A percentile compares a stretch with the other conserved stretches of the same genome.
Conservation (phyloP, 1,140 invertebrate genomes). For the Drosophila equinoxialis region DNA sequence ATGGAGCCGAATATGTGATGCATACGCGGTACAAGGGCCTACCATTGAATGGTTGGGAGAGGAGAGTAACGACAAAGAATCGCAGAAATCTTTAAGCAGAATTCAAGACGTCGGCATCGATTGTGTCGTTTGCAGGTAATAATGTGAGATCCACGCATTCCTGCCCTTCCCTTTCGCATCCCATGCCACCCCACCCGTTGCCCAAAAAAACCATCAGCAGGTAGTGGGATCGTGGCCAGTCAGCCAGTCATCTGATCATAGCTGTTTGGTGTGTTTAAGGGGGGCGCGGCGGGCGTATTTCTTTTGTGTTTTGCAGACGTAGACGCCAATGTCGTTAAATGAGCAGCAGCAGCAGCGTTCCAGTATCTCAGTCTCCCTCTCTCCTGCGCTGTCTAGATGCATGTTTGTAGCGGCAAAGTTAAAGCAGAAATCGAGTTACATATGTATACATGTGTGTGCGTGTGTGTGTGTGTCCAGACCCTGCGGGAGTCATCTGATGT, state of each 20-base stretch:
- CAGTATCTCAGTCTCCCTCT: slow-evolving; percentile 5
- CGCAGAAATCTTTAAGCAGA: slow-evolving; percentile 69
- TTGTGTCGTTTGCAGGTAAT: slow-evolving; percentile 81
- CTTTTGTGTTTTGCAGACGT: slow-evolving; percentile 78
- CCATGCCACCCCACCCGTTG: background rate
- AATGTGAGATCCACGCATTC: slow-evolving; percentile 81
- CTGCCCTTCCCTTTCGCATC: slow-evolving; percentile 23
- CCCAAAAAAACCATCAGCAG: slow-evolving; percentile 58
- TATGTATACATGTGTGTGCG: background rate
- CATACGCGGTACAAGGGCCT: slow-evolving; percentile 35
- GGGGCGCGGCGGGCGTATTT: slow-evolving; percentile 63
- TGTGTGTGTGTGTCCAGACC: slow-evolving; percentile 38
- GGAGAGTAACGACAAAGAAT: slow-evolving; percentile 14
- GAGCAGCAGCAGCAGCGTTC: slow-evolving; percentile 67
- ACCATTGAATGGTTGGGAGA: slow-evolving; percentile 25
- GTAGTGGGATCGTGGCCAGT: slow-evolving; percentile 62
- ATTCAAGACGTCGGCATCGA: slow-evolving; percentile 73
- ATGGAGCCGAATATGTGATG: slow-evolving; percentile 63
- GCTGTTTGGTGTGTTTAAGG: slow-evolving; percentile 41
- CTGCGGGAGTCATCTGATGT: slow-evolving; percentile 66
- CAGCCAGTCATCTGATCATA: slow-evolving; percentile 73
- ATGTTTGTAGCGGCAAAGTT: slow-evolving; percentile 63
- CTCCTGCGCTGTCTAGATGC: too few species aligned
- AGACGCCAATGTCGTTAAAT: slow-evolving; percentile 81
- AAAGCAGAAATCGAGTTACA: slow-evolving; percentile 74